Percentiles rank a stretch among this genome's conserved stretches.
phyloP scores from a whole-genome alignment of 2,888 invertebrate species.

The Campoplex nolae region DNA sequence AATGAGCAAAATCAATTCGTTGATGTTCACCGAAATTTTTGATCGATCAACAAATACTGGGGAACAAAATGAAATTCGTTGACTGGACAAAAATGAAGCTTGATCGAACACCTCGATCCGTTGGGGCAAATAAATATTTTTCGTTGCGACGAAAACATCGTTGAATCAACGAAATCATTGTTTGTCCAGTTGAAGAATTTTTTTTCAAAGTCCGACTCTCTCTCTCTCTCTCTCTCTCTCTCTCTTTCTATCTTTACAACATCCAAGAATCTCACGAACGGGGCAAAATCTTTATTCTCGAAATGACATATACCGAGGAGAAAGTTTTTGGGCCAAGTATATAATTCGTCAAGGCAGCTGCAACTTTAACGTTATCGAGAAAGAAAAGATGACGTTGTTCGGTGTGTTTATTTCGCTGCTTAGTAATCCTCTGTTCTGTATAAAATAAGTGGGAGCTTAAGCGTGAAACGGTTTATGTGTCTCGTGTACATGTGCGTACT shows the following conservation, averaged over 20 bases:
- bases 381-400: constrained; percentile 53
- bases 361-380: constrained; percentile 17
- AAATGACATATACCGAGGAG: constrained; percentile 1
- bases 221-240: too few species aligned
- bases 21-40: too few species aligned
- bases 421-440: neutral
- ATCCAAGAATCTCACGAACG: neutral
- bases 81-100: too few species aligned
- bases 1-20: neutral
- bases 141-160: too few species aligned
- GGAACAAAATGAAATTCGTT: too few species aligned
- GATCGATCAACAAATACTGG: too few species aligned
- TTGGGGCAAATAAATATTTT: too few species aligned
- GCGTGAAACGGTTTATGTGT: constrained; percentile 29
- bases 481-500: neutral
- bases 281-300: neutral
- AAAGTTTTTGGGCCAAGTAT: constrained; percentile 44
- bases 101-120: too few species aligned
- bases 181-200: neutral
- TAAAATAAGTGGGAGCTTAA: neutral
- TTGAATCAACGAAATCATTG: neutral
- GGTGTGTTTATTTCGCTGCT: constrained; percentile 50
- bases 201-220: neutral
- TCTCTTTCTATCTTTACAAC: too few species aligned
- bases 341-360: constrained; percentile 59